Conservation (phyloP, 2,888 invertebrate species). For the Mechanitis messenoides region DNA sequence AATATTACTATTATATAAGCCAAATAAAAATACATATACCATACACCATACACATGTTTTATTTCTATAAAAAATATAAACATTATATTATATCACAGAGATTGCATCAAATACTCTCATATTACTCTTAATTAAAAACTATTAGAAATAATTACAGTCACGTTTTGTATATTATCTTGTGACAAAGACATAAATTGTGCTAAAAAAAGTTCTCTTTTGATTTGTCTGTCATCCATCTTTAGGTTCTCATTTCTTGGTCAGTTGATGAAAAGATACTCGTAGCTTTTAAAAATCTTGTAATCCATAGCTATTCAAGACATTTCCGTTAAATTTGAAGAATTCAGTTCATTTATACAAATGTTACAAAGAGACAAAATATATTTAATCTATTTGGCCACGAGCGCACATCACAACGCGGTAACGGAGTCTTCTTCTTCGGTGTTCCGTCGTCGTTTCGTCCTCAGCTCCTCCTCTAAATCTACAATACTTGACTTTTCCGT, state of each 20-base stretch:
- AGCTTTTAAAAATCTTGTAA: too few species aligned
- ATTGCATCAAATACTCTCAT: conserved; percentile 14
- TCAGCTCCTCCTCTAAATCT: conserved; percentile 34
- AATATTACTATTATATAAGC: conserved; percentile 2
- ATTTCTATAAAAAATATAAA: conserved; percentile 21
- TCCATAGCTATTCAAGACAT: too few species aligned
- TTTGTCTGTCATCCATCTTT: too few species aligned
- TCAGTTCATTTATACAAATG: too few species aligned
- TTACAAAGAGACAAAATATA: too few species aligned
- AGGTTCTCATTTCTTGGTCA: neutral
- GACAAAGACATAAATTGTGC: neutral
- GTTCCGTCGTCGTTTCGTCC: conserved; percentile 24
- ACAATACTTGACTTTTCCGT: conserved; percentile 37
- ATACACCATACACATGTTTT: conserved; percentile 24
- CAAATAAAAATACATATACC: conserved; percentile 31
- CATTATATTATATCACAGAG: conserved; percentile 29
- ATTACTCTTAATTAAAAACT: conserved; percentile 4
- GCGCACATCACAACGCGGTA: conserved; percentile 44
- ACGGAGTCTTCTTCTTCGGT: conserved; percentile 43
- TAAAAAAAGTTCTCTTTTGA: too few species aligned
- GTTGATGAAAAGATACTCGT: too few species aligned
- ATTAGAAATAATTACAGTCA: neutral
- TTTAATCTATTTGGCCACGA: neutral
- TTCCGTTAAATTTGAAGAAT: too few species aligned
- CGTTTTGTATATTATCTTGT: neutral